phyloP scores from a whole-genome alignment of 2,888 invertebrate genomes.

The Pristionchus maxplancki region DNA sequence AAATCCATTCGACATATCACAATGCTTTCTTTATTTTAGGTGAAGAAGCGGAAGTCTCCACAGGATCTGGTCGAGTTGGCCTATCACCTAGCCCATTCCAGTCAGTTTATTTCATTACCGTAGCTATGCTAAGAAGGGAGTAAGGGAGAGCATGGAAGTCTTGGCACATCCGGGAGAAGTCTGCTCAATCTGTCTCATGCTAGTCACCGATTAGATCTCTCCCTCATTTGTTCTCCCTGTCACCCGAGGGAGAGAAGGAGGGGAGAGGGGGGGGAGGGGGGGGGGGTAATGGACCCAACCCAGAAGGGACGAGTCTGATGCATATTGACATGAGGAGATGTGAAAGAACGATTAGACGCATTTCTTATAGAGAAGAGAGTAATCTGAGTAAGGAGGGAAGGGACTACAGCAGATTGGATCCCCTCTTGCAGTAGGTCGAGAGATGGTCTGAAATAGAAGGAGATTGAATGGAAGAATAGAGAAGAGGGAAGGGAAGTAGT shows the following conservation, averaged over 20 bases:
- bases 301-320: constrained; percentile 10
- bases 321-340: constrained; percentile 43
- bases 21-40: constrained; percentile 38
- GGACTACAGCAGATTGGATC: not conserved
- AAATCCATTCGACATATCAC: too few species aligned
- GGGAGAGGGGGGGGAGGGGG: not conserved
- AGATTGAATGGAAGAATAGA: not conserved
- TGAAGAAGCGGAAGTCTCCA: constrained; percentile 61
- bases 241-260: not conserved
- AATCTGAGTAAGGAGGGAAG: constrained; percentile 8
- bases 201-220: constrained; percentile 34
- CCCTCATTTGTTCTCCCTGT: constrained; percentile 36
- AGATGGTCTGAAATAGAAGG: constrained; percentile 2
- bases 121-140: not conserved
- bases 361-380: constrained; percentile 13
- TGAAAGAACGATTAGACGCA: not conserved
- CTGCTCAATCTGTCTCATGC: not conserved
- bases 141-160: not conserved
- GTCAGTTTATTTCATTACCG: constrained; percentile 19
- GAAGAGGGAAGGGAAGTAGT: not conserved
- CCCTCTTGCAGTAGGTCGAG: not conserved
- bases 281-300: constrained; percentile 14
- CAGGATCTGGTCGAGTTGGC: constrained; percentile 68
- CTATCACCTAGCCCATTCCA: constrained; percentile 66
- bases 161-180: not conserved